These are phyloP conservation scores for Scomber scombrus DNA, from an alignment of 2,113 vertebrate genomes.

Conservation along the genomic window DNA sequence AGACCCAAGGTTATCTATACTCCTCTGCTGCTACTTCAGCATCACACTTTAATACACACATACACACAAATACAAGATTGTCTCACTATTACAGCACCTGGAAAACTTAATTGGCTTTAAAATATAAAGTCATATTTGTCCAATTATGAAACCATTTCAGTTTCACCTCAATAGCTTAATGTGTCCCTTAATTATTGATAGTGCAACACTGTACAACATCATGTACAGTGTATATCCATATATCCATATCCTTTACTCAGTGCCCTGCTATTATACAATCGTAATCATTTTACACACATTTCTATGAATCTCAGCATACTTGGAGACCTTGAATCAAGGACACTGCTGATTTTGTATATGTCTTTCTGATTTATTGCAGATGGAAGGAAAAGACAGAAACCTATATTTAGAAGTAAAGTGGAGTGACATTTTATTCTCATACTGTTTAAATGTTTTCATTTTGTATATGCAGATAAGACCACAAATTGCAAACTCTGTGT, in stretches of 20 bases:
- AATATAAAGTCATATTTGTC: constrained; percentile 1
- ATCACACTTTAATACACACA: constrained; percentile 6
- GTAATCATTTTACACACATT: neutral
- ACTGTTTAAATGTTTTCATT: neutral
- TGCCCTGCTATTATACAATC: too few relatives aligned
- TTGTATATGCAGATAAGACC: constrained; percentile 2
- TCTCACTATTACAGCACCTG: constrained; percentile 3
- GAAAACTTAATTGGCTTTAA: constrained; percentile 5
- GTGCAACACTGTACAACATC: neutral
- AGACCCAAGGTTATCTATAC: constrained; percentile 67
- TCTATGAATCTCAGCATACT: neutral
- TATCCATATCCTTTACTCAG: too few relatives aligned
- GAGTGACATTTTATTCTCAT: constrained; percentile 15
- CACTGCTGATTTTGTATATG: neutral
- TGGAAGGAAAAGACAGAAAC: neutral
- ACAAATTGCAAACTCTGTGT: constrained; percentile 18
- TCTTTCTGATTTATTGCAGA: neutral
- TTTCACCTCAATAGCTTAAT: neutral
- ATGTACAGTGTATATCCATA: too few relatives aligned
- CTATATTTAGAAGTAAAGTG: neutral
- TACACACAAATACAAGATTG: neutral
- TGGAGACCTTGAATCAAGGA: too few relatives aligned
- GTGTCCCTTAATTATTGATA: neutral
- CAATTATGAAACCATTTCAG: neutral
- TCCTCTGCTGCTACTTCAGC: constrained; percentile 24